Conservation (phyloP, 92 coral and sea anemone genomes). For the Blastomussa wellsi region DNA sequence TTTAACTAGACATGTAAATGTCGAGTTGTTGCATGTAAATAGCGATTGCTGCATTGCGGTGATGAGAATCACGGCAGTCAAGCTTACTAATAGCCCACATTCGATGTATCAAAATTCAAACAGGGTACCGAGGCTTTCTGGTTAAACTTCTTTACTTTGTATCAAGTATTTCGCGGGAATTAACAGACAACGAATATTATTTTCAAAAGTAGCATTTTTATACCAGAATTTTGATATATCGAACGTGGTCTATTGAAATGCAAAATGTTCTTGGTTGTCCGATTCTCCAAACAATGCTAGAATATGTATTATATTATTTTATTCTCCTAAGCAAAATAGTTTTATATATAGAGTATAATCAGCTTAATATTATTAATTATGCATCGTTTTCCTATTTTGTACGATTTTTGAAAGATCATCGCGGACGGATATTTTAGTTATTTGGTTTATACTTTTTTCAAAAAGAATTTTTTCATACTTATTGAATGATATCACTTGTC, state of each 20-base stretch:
- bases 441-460: background rate
- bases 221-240: too few species aligned
- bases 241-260: too few species aligned
- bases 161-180: too few species aligned
- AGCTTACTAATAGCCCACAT: too few species aligned
- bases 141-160: too few species aligned
- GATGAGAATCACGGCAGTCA: conserved; percentile 10
- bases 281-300: conserved; percentile 20
- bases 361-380: background rate
- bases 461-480: background rate
- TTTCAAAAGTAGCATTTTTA: too few species aligned
- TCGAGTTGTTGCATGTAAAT: background rate
- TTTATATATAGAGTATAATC: background rate
- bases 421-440: background rate
- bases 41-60: conserved; percentile 7
- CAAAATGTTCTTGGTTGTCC: conserved; percentile 5
- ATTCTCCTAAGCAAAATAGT: background rate
- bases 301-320: background rate
- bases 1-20: background rate
- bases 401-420: background rate
- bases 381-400: background rate
- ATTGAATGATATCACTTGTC: background rate
- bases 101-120: too few species aligned
- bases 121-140: too few species aligned
- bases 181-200: too few species aligned